Conservation (phyloP, 2,113 vertebrate genomes). For the Tetraodon nigroviridis region DNA sequence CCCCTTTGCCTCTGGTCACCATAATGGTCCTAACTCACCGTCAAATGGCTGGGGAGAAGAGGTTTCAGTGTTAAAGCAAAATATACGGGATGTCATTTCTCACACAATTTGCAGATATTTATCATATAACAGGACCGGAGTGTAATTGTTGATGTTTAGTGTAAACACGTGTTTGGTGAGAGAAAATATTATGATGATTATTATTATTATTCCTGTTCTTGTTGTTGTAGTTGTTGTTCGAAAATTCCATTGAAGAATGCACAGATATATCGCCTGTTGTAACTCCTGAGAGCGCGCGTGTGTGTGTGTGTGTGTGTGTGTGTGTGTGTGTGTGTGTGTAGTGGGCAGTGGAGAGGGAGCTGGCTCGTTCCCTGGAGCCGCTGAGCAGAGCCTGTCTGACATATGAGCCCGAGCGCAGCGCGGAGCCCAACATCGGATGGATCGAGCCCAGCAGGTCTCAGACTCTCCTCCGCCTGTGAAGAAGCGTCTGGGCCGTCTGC, state of each 20-base stretch:
- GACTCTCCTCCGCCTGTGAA: background rate
- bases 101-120: too few relatives aligned
- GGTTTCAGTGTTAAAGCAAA: too few relatives aligned
- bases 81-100: too few relatives aligned
- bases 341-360: slow-evolving; percentile 62
- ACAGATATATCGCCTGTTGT: too few relatives aligned
- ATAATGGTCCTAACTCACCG: slow-evolving; percentile 27
- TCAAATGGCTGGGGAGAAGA: too few relatives aligned
- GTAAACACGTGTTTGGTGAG: too few relatives aligned
- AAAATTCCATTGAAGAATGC: too few relatives aligned
- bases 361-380: slow-evolving; percentile 30
- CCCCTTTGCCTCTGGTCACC: slow-evolving; percentile 10
- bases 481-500: background rate
- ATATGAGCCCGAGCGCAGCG: slow-evolving; percentile 24
- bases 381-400: slow-evolving; percentile 37
- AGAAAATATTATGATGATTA: too few relatives aligned
- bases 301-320: slow-evolving; percentile 1
- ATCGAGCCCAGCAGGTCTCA: slow-evolving; percentile 7
- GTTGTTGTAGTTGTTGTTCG: too few relatives aligned
- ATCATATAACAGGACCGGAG: too few relatives aligned
- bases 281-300: slow-evolving; percentile 9
- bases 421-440: slow-evolving; percentile 27
- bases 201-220: too few relatives aligned
- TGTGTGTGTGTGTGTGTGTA: slow-evolving; percentile 6
- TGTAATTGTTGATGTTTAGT: too few relatives aligned